Base-by-base conservation (phyloP, 2,888 invertebrate genomes). In the Drosophila bunnanda region DNA sequence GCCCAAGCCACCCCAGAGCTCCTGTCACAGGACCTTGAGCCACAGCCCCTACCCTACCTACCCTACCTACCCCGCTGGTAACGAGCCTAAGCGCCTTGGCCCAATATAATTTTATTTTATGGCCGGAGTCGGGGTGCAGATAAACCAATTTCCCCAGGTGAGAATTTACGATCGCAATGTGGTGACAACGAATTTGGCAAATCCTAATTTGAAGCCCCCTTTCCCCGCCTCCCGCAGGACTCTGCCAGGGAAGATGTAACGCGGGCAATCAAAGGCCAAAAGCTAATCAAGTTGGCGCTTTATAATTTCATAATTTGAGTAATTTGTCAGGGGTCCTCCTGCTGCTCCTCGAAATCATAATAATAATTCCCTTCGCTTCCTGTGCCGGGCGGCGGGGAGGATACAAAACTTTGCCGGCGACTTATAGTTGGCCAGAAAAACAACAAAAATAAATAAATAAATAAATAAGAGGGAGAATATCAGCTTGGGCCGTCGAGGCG, bases 31-130 rank as follows among this genome's bases (percentile, higher is more conserved):
- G 20, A 12, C 58, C 30, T 25, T 25, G 4, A 25, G 25, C 25
- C 25, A n/a, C n/a, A n/a, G n/a, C n/a, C n/a, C n/a, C n/a, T n/a
- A 1, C 10, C 32, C 32, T 32, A 10, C 32, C 38, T 41, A 36
- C 20, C 15, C 44, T 9, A 7, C 25, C 44, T 1, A n/a, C 32
- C 10, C 10, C 4, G 1, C 44, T 4, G 13, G 39, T 28, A 70
- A 69, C 52, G 52, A 44, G 43, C 30, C 66, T 68, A 44, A 73
- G 64, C 77, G 46, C 64, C 68, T 82, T 84, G 76, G 61, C 57
- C 52, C 75, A 88, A 82, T 79, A 82, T 74, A 69, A 84, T 87
- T 84, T 84, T 76, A 81, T 84, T 84, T 84, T 76, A 81, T 79
- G 64, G 72, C 79, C 61, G 12, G 53, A 36, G 25, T 20, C 30